Conservation (phyloP, 2,888 invertebrate species). For the Osedax frankpressi region DNA sequence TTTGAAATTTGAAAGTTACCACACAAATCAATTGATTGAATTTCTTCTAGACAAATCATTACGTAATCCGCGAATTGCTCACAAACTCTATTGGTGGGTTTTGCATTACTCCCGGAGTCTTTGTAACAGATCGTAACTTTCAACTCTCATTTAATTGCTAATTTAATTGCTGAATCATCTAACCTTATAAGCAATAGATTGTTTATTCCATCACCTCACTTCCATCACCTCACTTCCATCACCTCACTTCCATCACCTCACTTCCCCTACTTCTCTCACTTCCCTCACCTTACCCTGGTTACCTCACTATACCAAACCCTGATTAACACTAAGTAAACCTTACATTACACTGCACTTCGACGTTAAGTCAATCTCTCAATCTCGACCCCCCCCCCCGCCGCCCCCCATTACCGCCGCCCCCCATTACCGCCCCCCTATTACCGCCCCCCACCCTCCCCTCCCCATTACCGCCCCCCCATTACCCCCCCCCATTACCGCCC, state of each 20-base stretch:
- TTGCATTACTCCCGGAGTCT: no score
- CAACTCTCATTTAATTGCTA: no score
- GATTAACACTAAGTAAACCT: not conserved
- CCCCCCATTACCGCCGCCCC: not conserved
- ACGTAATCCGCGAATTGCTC: constrained; percentile 76
- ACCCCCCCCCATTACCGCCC: not conserved
- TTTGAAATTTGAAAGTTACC: constrained; percentile 66
- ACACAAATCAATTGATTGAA: constrained; percentile 70
- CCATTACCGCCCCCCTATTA: not conserved
- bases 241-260: no score
- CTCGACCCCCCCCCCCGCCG: not conserved
- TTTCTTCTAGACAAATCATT: constrained; percentile 71
- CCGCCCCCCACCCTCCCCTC: not conserved
- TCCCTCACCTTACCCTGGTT: not conserved
- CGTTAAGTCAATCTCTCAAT: not conserved
- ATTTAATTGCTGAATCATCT: no score
- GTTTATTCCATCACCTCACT: no score
- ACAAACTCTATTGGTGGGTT: constrained; percentile 74
- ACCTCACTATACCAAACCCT: no score
- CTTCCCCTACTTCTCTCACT: not conserved
- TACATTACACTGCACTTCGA: not conserved
- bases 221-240: no score
- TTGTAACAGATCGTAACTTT: no score
- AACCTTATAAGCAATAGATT: no score
- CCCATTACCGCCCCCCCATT: not conserved